Conservation (phyloP, 2,888 invertebrate genomes). For the Cylloceria caligata region DNA sequence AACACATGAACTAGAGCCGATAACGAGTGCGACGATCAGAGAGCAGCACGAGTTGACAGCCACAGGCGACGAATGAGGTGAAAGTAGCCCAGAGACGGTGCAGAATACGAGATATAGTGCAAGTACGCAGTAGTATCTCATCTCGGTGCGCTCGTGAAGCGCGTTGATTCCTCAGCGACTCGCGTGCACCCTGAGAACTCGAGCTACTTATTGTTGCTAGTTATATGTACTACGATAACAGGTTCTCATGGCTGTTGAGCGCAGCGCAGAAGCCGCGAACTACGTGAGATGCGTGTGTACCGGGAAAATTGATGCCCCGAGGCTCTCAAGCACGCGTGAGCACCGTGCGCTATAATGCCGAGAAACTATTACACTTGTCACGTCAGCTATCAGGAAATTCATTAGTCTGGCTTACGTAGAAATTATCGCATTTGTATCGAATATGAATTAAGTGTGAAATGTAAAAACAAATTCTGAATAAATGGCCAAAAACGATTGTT, state of each 20-base stretch:
- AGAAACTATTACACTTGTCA: slow-evolving; percentile 63
- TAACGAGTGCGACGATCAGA: slow-evolving; percentile 15
- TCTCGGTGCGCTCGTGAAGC: slow-evolving; percentile 31
- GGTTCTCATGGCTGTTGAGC: slow-evolving; percentile 50
- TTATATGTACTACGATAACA: slow-evolving; percentile 50
- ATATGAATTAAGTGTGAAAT: neutral
- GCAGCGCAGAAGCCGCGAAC: slow-evolving; percentile 58
- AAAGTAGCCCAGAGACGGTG: slow-evolving; percentile 40
- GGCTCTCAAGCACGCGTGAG: slow-evolving; percentile 59
- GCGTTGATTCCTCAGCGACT: slow-evolving; percentile 43
- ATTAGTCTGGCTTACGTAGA: slow-evolving; percentile 26
- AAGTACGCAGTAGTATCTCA: slow-evolving; percentile 31
- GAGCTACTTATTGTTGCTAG: slow-evolving; percentile 49
- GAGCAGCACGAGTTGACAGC: slow-evolving; percentile 15
- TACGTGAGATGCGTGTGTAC: slow-evolving; percentile 57
- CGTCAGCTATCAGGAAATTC: slow-evolving; percentile 52
- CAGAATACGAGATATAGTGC: slow-evolving; percentile 21
- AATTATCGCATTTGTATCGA: slow-evolving; percentile 17
- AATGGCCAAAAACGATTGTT: neutral
- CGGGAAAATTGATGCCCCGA: slow-evolving; percentile 60
- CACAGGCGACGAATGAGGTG: slow-evolving; percentile 40
- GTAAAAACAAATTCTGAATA: neutral
- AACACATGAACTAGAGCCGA: slow-evolving; percentile 1
- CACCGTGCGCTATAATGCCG: slow-evolving; percentile 39
- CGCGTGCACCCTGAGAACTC: slow-evolving; percentile 54